phyloP scores from a whole-genome alignment of 2,888 invertebrate genomes.

The Thera britannica region DNA sequence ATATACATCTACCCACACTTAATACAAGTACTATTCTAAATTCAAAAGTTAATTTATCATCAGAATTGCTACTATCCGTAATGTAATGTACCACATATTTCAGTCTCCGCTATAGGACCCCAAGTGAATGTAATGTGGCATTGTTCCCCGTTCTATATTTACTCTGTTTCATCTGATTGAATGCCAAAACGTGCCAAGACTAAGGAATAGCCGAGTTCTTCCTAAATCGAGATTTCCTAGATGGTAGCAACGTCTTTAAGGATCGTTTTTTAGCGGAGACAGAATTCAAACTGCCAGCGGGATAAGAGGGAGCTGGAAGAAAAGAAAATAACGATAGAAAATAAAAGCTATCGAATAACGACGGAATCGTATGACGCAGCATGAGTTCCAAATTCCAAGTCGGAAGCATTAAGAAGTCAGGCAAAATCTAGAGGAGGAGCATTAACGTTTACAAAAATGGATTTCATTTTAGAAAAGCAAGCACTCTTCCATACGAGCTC shows the following conservation, averaged over 20 bases:
- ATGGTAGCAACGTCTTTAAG: background rate
- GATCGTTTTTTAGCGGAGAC: background rate
- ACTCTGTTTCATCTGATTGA: conserved; percentile 44
- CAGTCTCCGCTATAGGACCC: conserved; percentile 25
- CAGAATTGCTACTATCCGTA: conserved; percentile 4
- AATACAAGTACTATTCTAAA: background rate
- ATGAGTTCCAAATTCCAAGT: background rate
- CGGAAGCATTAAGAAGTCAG: background rate
- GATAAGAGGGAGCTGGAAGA: background rate
- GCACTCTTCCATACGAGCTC: too few relatives aligned
- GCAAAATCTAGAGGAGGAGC: background rate
- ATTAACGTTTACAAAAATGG: background rate
- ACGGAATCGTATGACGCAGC: background rate
- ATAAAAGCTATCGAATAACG: background rate
- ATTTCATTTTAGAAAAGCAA: background rate
- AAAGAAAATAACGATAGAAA: background rate
- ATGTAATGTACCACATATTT: conserved; percentile 19
- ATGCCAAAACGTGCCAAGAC: conserved; percentile 40
- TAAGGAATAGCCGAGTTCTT: conserved; percentile 27
- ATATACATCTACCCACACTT: background rate
- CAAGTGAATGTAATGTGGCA: conserved; percentile 20
- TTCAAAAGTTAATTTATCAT: conserved; percentile 13
- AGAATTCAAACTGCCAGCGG: background rate
- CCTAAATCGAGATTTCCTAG: background rate
- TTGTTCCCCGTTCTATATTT: conserved; percentile 33